phyloP scores from a whole-genome alignment of 2,113 vertebrate genomes.

The Ailurus styani region DNA sequence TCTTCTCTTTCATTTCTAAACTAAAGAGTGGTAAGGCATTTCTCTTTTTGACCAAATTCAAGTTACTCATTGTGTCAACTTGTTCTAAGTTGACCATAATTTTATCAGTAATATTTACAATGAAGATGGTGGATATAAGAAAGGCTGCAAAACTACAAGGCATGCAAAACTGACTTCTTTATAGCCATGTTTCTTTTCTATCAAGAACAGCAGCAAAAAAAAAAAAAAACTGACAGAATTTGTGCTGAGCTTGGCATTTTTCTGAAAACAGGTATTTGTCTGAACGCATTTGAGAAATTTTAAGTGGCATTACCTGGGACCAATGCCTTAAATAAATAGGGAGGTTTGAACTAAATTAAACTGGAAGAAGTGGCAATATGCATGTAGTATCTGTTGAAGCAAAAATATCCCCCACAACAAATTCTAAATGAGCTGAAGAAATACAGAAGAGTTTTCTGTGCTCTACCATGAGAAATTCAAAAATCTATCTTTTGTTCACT shows the following conservation, averaged over 20 bases:
- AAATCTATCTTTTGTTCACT: background rate
- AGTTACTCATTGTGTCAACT: background rate
- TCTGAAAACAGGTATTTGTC: slow-evolving; percentile 65
- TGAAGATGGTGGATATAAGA: background rate
- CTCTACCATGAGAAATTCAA: background rate
- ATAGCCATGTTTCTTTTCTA: background rate
- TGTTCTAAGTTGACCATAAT: slow-evolving; percentile 28
- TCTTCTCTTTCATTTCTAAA: slow-evolving; percentile 13
- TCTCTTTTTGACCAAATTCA: background rate
- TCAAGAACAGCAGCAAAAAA: slow-evolving; percentile 20
- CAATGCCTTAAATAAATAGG: slow-evolving; percentile 35
- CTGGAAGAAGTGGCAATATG: background rate
- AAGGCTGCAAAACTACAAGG: background rate
- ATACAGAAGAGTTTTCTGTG: background rate
- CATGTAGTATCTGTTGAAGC: background rate
- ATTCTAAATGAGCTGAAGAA: background rate
- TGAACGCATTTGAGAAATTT: slow-evolving; percentile 53
- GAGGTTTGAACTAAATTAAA: background rate
- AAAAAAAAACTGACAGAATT: slow-evolving; percentile 46
- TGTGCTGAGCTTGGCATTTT: slow-evolving; percentile 66
- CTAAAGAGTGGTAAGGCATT: background rate
- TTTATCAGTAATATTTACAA: slow-evolving; percentile 30
- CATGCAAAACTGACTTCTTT: background rate
- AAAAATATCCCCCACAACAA: background rate
- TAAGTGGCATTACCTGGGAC: slow-evolving; percentile 40